A percentile compares a stretch with the other conserved stretches of the same genome.
These are phyloP conservation scores for Agonopterix alstromeriana DNA, from an alignment of 2,888 invertebrate species.

Conservation along the genomic window DNA sequence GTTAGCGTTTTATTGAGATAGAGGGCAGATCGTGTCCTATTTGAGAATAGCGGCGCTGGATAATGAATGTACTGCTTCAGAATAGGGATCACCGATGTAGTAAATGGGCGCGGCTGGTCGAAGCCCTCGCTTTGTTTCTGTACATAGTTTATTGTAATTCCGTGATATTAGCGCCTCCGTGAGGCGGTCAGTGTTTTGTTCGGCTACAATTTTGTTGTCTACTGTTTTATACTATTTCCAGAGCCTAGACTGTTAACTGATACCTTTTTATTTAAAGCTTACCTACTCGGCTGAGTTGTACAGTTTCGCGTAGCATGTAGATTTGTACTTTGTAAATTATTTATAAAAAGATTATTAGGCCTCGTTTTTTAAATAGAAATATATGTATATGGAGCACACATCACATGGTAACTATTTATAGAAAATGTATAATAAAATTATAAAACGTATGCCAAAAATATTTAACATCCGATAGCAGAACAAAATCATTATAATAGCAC, in stretches of 20 bases:
- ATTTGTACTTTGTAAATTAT: slow-evolving; percentile 23
- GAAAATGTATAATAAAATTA: slow-evolving; percentile 4
- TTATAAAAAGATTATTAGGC: slow-evolving; percentile 18
- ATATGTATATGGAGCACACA: slow-evolving; percentile 25
- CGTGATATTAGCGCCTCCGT: slow-evolving; percentile 7
- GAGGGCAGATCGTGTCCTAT: too few relatives aligned
- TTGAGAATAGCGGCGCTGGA: too few relatives aligned
- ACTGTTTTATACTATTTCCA: background rate
- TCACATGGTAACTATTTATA: slow-evolving; percentile 18
- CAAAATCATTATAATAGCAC: slow-evolving; percentile 3
- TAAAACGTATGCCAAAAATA: slow-evolving; percentile 5
- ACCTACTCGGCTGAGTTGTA: background rate
- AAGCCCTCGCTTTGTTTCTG: background rate
- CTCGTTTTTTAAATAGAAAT: slow-evolving; percentile 16
- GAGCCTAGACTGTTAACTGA: too few relatives aligned
- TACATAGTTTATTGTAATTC: background rate
- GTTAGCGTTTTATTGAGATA: too few relatives aligned
- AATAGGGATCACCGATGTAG: too few relatives aligned
- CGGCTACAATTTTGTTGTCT: slow-evolving; percentile 4
- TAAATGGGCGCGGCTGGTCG: too few relatives aligned
- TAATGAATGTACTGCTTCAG: too few relatives aligned
- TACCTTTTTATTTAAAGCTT: too few relatives aligned
- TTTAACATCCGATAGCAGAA: slow-evolving; percentile 1
- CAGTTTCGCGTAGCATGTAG: slow-evolving; percentile 10
- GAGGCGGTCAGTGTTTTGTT: slow-evolving; percentile 5